Conservation (phyloP, 2,797 vertebrate species). For the Protonibea diacanthus region DNA sequence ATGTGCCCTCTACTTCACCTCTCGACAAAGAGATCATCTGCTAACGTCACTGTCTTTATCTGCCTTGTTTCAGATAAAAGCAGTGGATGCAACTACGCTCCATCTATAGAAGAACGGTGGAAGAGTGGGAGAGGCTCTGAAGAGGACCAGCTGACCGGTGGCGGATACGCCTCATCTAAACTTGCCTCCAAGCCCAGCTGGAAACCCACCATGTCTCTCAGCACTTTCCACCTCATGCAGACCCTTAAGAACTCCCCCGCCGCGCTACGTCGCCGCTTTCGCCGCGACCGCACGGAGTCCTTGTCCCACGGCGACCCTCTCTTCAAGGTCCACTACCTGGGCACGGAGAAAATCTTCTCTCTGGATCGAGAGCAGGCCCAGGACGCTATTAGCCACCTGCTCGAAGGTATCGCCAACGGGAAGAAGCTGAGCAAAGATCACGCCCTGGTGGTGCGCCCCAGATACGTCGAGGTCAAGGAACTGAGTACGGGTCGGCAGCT, state of each 20-base stretch:
- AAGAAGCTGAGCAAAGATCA: slow-evolving; percentile 86
- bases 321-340: slow-evolving; percentile 89
- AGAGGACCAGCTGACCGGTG: slow-evolving; percentile 36
- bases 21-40: neutral
- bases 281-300: slow-evolving; percentile 85
- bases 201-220: slow-evolving; percentile 79
- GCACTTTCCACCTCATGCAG: slow-evolving; percentile 87
- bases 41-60: slow-evolving; percentile 34
- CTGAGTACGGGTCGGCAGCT: slow-evolving; percentile 88
- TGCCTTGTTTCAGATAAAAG: slow-evolving; percentile 69
- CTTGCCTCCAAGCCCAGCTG: slow-evolving; percentile 25
- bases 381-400: slow-evolving; percentile 82
- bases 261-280: slow-evolving; percentile 84
- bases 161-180: neutral
- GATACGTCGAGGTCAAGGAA: slow-evolving; percentile 90
- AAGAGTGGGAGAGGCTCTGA: slow-evolving; percentile 56
- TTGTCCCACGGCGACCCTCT: slow-evolving; percentile 88
- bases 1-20: neutral
- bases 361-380: slow-evolving; percentile 86
- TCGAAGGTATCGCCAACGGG: slow-evolving; percentile 73
- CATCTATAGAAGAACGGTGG: slow-evolving; percentile 55
- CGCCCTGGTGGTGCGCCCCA: slow-evolving; percentile 85
- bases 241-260: slow-evolving; percentile 88
- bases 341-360: slow-evolving; percentile 88
- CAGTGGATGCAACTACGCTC: slow-evolving; percentile 65